These are phyloP conservation scores for Panthera tigris DNA, from an alignment of 2,113 vertebrate genomes.

Conservation along the genomic window DNA sequence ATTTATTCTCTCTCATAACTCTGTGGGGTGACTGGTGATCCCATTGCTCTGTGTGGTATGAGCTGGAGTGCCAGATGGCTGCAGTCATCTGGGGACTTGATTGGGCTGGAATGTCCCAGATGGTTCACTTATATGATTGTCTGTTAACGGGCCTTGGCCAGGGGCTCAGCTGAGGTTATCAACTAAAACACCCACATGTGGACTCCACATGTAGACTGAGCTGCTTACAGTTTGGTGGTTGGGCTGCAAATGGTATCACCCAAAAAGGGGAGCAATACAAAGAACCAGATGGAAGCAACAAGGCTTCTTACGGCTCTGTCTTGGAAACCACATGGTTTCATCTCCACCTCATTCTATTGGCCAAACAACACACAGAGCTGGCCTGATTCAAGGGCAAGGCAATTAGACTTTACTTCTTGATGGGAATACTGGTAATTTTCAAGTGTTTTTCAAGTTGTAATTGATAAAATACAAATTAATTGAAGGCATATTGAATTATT, in stretches of 20 bases:
- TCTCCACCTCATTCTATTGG: neutral
- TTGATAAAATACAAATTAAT: neutral
- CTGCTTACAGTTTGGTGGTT: neutral
- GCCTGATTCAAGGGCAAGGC: neutral
- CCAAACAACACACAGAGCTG: neutral
- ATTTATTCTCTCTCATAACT: neutral
- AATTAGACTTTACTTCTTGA: neutral
- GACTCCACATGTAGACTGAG: neutral
- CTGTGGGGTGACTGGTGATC: neutral
- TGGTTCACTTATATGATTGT: neutral
- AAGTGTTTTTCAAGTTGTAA: neutral
- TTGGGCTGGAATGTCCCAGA: neutral
- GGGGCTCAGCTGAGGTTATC: neutral
- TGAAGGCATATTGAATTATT: constrained; percentile 2
- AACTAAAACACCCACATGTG: neutral
- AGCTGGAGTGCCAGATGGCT: neutral
- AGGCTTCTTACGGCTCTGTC: neutral
- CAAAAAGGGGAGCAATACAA: neutral
- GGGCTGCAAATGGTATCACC: neutral
- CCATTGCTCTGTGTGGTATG: rapidly evolving
- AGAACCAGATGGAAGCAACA: neutral
- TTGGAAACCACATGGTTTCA: neutral
- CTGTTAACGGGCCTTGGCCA: neutral
- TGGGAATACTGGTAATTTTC: neutral
- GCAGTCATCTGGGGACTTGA: neutral